phyloP scores from a whole-genome alignment of 2,797 vertebrate species.

The Gadopsis marmoratus region DNA sequence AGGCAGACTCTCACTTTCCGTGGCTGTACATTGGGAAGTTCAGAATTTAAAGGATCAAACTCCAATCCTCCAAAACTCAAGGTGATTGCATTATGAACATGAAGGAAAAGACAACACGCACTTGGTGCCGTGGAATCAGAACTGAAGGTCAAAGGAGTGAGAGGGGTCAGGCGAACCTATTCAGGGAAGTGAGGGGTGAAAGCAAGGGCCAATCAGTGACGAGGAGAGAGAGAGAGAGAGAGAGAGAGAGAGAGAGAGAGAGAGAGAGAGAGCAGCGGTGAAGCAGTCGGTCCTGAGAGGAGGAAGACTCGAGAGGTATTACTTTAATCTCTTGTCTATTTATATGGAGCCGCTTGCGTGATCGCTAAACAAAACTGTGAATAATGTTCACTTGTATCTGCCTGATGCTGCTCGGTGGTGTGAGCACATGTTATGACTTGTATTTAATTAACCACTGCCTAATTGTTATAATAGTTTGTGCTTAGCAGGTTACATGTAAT shows the following conservation, averaged over 20 bases:
- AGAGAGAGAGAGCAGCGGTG: background rate
- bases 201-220: too few relatives aligned
- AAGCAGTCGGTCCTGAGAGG: background rate
- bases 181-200: too few relatives aligned
- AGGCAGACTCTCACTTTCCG: background rate
- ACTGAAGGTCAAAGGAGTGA: too few relatives aligned
- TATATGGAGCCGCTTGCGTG: background rate
- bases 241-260: background rate
- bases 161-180: too few relatives aligned
- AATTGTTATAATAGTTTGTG: background rate
- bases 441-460: background rate
- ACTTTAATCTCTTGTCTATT: background rate
- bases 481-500: background rate
- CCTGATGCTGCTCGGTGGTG: background rate
- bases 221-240: too few relatives aligned
- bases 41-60: too few relatives aligned
- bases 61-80: too few relatives aligned
- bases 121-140: too few relatives aligned
- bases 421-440: background rate
- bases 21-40: background rate
- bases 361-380: background rate
- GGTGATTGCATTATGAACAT: too few relatives aligned
- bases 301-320: slow-evolving; percentile 22
- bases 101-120: too few relatives aligned
- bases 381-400: background rate